Evolutionary conservation across 2,113 vertebrate species (phyloP), one percentile per base, ranked within the genome.

Genomic region (Sitta europaea): DNA sequence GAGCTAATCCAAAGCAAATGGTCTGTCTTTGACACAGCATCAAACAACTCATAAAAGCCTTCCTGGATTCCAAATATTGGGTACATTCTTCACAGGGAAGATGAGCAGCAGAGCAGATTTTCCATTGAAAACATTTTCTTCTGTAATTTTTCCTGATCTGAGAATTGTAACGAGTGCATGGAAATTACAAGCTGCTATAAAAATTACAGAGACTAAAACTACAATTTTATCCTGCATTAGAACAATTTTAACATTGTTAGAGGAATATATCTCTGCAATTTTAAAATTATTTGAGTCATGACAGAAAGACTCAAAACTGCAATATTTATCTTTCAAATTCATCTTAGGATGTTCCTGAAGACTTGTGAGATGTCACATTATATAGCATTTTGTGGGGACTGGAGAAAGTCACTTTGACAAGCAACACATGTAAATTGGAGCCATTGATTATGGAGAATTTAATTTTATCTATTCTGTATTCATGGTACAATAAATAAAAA

Each of bases 221-320:
- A 97, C 96, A 96, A 61, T 97, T 98, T 98, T 98, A 97, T 91
- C 92, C 95, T 97, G 95, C 97, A 97, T 98, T 98, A 98, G 98
- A 98, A 98, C 97, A 97, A 98, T 98, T 98, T 98, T 98, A 98
- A 97, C 97, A 97, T 98, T 98, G 98, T 98, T 97, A 97, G 80
- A 96, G 84, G 97, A 98, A 97, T 97, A 98, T 92, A 98, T 97
- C 97, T 97, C 96, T 97, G 97, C 97, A 98, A 98, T 98, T 98
- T 98, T 97, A 97, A 98, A 98, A 98, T 98, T 98, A 98, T 98
- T 98, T 98, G 96, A 98, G 98, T 98, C 97, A 98, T 98, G 98
- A 98, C 97, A 98, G 97, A 97, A 97, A 98, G 97, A 97, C 97
- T 98, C 97, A 97, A 94, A 98, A 98, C 96, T 98, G 97, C 97